These are phyloP conservation scores for Drosophila atroscutellata DNA, from an alignment of 2,888 invertebrate species.

Conservation along the genomic window DNA sequence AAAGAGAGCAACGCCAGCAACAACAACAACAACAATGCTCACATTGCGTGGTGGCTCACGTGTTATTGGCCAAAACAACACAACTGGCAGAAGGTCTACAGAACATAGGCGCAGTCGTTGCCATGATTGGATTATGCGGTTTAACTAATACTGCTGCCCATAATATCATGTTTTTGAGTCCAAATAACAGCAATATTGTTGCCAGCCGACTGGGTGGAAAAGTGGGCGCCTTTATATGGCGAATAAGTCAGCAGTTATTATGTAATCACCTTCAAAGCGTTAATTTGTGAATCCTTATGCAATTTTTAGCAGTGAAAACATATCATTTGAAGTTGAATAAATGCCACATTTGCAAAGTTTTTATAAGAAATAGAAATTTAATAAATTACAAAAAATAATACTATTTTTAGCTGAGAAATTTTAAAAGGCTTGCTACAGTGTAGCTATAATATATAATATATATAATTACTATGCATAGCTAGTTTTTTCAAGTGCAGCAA, in stretches of 20 bases:
- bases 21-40: constrained; percentile 17
- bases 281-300: background rate
- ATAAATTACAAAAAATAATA: background rate
- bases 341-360: background rate
- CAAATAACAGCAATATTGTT: constrained; percentile 22
- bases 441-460: no score
- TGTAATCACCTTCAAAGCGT: background rate
- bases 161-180: constrained; percentile 39
- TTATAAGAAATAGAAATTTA: background rate
- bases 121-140: constrained; percentile 63
- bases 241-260: constrained; percentile 12
- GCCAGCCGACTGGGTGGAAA: background rate
- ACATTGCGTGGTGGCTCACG: constrained; percentile 56
- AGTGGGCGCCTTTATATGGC: constrained; percentile 1
- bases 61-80: constrained; percentile 19
- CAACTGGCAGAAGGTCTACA: constrained; percentile 19
- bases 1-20: constrained; percentile 15
- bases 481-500: background rate
- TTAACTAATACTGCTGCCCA: constrained; percentile 55
- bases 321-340: background rate
- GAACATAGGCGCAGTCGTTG: constrained; percentile 62
- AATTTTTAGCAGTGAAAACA: background rate
- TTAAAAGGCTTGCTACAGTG: no score
- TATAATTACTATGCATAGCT: background rate
- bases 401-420: background rate